phyloP scores from a whole-genome alignment of 2,888 invertebrate genomes.

The Xestia xanthographa region DNA sequence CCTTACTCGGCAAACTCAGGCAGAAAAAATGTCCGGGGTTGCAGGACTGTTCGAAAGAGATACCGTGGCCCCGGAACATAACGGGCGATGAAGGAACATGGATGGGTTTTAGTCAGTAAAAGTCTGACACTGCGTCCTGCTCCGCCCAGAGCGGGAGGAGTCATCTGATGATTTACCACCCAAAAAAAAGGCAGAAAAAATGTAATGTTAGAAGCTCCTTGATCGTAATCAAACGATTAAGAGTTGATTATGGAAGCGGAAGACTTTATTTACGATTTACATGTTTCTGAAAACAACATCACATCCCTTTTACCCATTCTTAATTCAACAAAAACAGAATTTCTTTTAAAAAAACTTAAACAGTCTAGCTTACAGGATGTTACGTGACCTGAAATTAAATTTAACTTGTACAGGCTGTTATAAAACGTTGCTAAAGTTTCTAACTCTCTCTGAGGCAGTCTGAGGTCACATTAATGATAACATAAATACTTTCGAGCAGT shows the following conservation, averaged over 20 bases:
- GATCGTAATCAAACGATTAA: background rate
- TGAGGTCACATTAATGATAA: conserved; percentile 31
- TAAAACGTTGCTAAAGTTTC: conserved; percentile 35
- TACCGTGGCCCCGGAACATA: too few relatives aligned
- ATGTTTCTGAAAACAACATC: background rate
- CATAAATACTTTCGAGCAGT: conserved; percentile 35
- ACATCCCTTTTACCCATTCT: background rate
- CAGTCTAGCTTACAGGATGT: conserved; percentile 21
- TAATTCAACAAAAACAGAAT: background rate
- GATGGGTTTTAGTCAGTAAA: too few relatives aligned
- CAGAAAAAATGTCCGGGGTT: too few relatives aligned
- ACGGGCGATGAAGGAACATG: too few relatives aligned
- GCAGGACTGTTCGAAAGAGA: too few relatives aligned
- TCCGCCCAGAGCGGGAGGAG: too few relatives aligned
- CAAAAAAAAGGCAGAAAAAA: too few relatives aligned
- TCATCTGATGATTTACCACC: too few relatives aligned
- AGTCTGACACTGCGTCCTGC: too few relatives aligned
- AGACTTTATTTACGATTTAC: background rate
- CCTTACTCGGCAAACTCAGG: too few relatives aligned
- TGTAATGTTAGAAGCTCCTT: background rate
- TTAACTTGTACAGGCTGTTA: conserved; percentile 7
- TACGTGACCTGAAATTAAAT: conserved; percentile 44
- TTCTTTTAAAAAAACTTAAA: conserved; percentile 21
- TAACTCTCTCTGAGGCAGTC: conserved; percentile 8
- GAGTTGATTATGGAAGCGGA: background rate